Evolutionary conservation across 2,797 vertebrate species (phyloP), one percentile per base, ranked within the genome.

Genomic region (Argyrosomus regius): DNA sequence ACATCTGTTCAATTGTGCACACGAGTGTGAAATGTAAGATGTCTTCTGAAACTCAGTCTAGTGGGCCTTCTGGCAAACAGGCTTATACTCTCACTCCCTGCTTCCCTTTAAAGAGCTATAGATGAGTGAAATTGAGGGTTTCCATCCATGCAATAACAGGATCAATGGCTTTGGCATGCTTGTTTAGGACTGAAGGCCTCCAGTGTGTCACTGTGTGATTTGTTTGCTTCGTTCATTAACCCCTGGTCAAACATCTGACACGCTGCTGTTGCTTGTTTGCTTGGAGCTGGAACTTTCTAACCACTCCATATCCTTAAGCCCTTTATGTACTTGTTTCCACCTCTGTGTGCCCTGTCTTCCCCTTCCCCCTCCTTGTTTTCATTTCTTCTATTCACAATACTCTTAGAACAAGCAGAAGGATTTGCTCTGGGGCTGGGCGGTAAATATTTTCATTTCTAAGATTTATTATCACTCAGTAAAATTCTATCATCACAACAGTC

Each of bases 211-310:
- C 72, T 75, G 75, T 86, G 79, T 75, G 77, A 88, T 89, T 83
- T 92, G 82, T 93, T 91, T 91, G 79, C 81, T 78, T 62, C 63
- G 3, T 90, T 89, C 87, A 87, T 92, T 91, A 88, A 89, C 86
- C 81, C 71, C 65, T 76, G 77, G 79, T 85, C 87, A 87, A 87
- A 78, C 16, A 10, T 78, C 80, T 81, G 73, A 81, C 82, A 76
- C 26, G 22, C 72, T 88, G 80, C 74, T 80, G 85, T 61, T 85
- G 70, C 61, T 74, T 81, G 75, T 88, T 91, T 84, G 72, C 75
- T 75, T 20, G 13, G 70, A 62, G 46, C 56, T 78, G 67, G 31
- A 62, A 59, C 56, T 60, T 72, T 77, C 60, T 18, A 65, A 77
- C 67, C 20, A 22, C 59, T 59, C 59, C 5, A 50, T 39, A 31